Percentiles rank a stretch among this genome's conserved stretches.
Conservation (phyloP, 2,888 invertebrate species). For the Cerastis leucographa region DNA sequence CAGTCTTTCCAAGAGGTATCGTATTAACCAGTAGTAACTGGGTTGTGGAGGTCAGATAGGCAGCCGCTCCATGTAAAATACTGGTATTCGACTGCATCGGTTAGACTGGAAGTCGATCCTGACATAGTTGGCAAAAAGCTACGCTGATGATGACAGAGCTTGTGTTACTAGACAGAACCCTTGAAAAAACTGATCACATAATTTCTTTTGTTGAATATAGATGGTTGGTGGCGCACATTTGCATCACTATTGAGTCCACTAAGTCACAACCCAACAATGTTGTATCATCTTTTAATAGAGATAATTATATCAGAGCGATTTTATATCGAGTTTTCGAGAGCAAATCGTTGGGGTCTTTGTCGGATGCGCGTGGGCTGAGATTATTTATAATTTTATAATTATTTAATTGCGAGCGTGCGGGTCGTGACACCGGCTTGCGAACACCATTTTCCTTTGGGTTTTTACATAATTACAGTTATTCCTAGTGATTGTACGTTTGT, state of each 20-base stretch:
- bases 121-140: too few relatives aligned
- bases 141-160: not conserved
- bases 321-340: slow-evolving; percentile 57
- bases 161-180: not conserved
- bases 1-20: too few relatives aligned
- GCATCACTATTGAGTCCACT: not conserved
- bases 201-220: not conserved
- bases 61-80: too few relatives aligned
- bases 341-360: slow-evolving; percentile 60
- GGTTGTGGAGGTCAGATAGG: too few relatives aligned
- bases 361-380: slow-evolving; percentile 71
- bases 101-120: too few relatives aligned
- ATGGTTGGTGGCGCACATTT: not conserved
- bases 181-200: not conserved
- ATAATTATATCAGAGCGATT: slow-evolving; percentile 50
- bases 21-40: too few relatives aligned
- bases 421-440: slow-evolving; percentile 71
- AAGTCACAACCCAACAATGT: not conserved
- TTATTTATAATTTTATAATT: slow-evolving; percentile 78
- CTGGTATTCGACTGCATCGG: too few relatives aligned
- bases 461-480: slow-evolving; percentile 63
- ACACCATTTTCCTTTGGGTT: slow-evolving; percentile 66
- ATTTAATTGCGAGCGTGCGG: slow-evolving; percentile 74
- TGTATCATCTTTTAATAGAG: slow-evolving; percentile 15
- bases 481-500: slow-evolving; percentile 58